Evolutionary conservation across 1,140 invertebrate species (phyloP), one percentile per base, ranked within the genome.

Genomic region (Solenopsis invicta): DNA sequence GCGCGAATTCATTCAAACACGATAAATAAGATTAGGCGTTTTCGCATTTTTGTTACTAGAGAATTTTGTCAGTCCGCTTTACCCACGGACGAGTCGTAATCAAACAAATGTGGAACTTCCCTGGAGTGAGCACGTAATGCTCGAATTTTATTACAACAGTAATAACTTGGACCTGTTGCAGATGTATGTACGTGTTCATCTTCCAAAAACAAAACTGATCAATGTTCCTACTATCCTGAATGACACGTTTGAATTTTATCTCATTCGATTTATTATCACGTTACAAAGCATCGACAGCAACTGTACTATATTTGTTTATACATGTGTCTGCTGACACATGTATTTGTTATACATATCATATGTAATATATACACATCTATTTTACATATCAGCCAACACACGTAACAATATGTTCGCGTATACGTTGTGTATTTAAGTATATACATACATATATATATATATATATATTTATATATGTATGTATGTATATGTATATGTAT

Each of bases 161-260:
- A 48, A 74, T 54, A 82, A 61, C 37, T 67, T 86, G 81, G 88
- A 89, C 87, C 86, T 89, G 87, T 89, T 89, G 88, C 88, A 45
- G 29, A 37, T 61, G 54, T 74, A 29, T 48, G 54, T 74, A 29
- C 8, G 41, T 34, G 48, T 74, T n/a, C 54, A 41, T 61, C 37
- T 34, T 48, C 1, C 1, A 13, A 21, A 74, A 82, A 84, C 56
- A 84, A 74, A 74, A n/a, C 5, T 29, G 3, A 56, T 81, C 37
- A 41, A 72, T 34, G 21, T 41, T 72, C 16, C 50, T n/a, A 72
- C 10, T 18, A 13, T 34, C 4, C 29, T 24, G 54, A 50, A 67
- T 45, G 41, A 37, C 67, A 37, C 18, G 21, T 48, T 54, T 74
- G 41, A 59, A 61, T 67, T 72, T 10, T 16, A 71, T 59, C 71